Percentiles rank a stretch among this genome's conserved stretches.
Evolutionary conservation across 2,888 invertebrate species (phyloP).

Genomic region (Tuberolachnus salignus): DNA sequence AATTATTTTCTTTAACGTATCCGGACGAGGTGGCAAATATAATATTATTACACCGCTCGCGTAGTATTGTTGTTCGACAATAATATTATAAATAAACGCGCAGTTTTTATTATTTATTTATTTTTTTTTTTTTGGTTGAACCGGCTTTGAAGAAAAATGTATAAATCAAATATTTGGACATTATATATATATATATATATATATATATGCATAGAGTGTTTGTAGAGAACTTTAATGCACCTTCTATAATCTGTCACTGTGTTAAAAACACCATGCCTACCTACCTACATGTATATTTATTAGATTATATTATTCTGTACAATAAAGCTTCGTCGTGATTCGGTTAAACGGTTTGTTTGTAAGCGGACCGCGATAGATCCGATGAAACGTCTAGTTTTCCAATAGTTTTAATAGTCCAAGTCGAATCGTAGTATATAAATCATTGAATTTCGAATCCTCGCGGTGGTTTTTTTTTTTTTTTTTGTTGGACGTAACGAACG

Average conservation of each 20-base stretch:
- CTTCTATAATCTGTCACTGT: constrained; percentile 53
- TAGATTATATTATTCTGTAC: too few species aligned
- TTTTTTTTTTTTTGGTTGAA: not conserved
- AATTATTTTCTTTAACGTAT: not conserved
- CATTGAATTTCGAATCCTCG: too few species aligned
- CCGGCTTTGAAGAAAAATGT: constrained; percentile 18
- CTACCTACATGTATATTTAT: not conserved
- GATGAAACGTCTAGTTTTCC: not conserved
- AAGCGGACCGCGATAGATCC: not conserved
- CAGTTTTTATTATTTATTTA: not conserved
- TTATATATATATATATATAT: too few species aligned
- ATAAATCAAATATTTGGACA: constrained; percentile 38
- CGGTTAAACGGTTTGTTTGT: constrained; percentile 1
- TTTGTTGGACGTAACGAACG: too few species aligned
- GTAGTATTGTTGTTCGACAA: too few species aligned
- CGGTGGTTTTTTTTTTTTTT: too few species aligned
- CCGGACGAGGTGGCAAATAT: too few species aligned
- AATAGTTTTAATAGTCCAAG: too few species aligned
- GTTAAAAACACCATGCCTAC: constrained; percentile 13
- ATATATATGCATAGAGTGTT: constrained; percentile 9
- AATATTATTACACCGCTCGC: not conserved
- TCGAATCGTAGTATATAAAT: too few species aligned
- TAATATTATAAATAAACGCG: not conserved
- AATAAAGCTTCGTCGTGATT: constrained; percentile 18
- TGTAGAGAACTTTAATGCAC: constrained; percentile 17